Base-by-base conservation (phyloP, 1,140 invertebrate species). In the Pseudomyrmex dendroicus region DNA sequence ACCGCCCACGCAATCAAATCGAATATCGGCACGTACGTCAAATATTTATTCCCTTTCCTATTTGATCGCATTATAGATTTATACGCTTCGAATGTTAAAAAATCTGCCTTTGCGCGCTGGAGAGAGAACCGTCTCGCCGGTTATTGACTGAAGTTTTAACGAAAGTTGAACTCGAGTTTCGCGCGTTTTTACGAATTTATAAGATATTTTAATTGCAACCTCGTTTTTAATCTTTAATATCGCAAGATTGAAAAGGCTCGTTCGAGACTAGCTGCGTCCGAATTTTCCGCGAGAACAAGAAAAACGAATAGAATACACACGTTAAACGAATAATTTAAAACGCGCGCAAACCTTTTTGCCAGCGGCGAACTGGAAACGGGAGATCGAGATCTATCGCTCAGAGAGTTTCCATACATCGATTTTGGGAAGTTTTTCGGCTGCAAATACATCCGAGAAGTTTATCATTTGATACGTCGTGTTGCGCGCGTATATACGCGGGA, bases 1-100 rank as follows among this genome's bases (percentile, higher is more conserved):
- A 7, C 4, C 35, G 7, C 35, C 35, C 35, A 20, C 12, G 54
- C 52, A 72, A 72, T 57, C 66, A 70, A 70, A 78, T 68, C 56
- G 66, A 72, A 80, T 80, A 61, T 56, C 20, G 44, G 44, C 76
- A 80, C 76, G 76, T 80, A 80, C 66, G 54, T 59, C 76, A 80
- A 80, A 80, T 80, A 80, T 80, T 80, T 80, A 80, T 72, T 72
- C 54, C 15, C 54, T 22, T 72, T 80, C 59, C 66, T 80, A 48
- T 80, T 80, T 72, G 76, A 59, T 59, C 76, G 73, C 48, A 20
- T 50, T 44, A 22, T 35, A 54, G 66, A 70, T 70, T 46, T 80
- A 35, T 59, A 35, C 35, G 76, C 56, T 56, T 44, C 54, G 76
- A 80, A 70, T 72, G 35, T 57, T 48, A 44, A 80, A 80, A 78